Evolutionary conservation across 2,113 vertebrate genomes (phyloP), one percentile per base, ranked within the genome.

Genomic region (Hyla sarda): DNA sequence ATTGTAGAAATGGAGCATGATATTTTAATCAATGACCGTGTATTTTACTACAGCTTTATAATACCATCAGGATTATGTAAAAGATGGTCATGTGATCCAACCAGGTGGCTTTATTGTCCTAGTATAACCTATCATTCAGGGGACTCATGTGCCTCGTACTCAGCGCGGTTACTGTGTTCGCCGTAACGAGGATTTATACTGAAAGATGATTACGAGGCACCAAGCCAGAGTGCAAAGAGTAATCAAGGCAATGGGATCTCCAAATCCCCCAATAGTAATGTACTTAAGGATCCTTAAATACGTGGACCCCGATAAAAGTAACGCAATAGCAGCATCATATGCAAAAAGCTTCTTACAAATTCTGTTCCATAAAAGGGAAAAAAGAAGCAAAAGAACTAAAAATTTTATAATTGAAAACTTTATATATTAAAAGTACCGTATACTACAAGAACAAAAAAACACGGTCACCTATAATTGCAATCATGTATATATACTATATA

Each of bases 121-220:
- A 10, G 48, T 28, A 28, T 76, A 76, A 52, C 73, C 74, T 32
- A 30, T 21, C 2, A 30, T 32, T 76, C 2, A 45, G 23, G 72
- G 41, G 9, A 0, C 17, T 47, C 4, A 54, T 32, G 21, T 21
- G 25, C 28, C 74, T 54, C 5, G 32, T 30, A 21, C 47, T 21
- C 25, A 50, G 16, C 37, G 23, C n/a, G 50, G 32, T 52, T 75
- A 75, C 48, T 17, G 48, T 30, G 47, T 28, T 16, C 12, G 54
- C 48, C 30, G 74, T 3, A 54, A 5, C 74, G 19, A 77, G 74
- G 74, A 77, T 77, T 77, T 77, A 19, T 52, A 50, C 74, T 54
- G 28, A 77, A 16, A 77, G 47, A 77, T 77, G 47, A 77, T 77
- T 77, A 52, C 21, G 30, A 30, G 73, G 72, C 41, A 25, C 23